These are phyloP conservation scores for Bolinopsis microptera DNA, from an alignment of 37 sponge, comb jelly and placozoan genomes.

Conservation along the genomic window DNA sequence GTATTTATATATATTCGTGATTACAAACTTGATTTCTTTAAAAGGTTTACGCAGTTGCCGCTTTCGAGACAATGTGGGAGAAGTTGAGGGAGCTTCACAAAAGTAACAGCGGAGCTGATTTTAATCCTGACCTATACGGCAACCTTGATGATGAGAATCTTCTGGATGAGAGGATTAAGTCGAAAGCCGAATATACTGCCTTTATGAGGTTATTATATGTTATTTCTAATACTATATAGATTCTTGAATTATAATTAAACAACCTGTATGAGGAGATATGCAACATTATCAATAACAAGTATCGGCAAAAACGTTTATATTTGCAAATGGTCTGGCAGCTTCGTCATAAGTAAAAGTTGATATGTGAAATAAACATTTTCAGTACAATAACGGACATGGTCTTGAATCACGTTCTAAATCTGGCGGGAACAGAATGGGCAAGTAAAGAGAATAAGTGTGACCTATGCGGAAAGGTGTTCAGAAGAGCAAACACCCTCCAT, in stretches of 20 bases:
- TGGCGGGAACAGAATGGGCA: background rate
- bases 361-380: too few relatives aligned
- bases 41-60: background rate
- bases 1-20: too few relatives aligned
- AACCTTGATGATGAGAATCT: background rate
- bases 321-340: too few relatives aligned
- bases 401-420: background rate
- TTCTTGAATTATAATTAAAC: too few relatives aligned
- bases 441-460: background rate
- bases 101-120: background rate
- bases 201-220: constrained; percentile 10
- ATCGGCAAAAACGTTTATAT: too few relatives aligned
- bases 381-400: background rate
- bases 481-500: background rate
- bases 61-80: constrained; percentile 1
- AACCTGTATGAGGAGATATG: too few relatives aligned
- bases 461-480: background rate
- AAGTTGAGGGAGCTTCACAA: background rate
- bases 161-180: background rate
- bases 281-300: too few relatives aligned
- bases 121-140: background rate
- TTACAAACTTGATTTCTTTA: too few relatives aligned
- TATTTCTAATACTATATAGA: too few relatives aligned
- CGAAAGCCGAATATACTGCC: background rate
- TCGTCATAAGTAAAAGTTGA: too few relatives aligned